A percentile compares a stretch with the other conserved stretches of the same genome.
Conservation (phyloP, 1,140 invertebrate species). For the Pogonomyrmex californicus region DNA sequence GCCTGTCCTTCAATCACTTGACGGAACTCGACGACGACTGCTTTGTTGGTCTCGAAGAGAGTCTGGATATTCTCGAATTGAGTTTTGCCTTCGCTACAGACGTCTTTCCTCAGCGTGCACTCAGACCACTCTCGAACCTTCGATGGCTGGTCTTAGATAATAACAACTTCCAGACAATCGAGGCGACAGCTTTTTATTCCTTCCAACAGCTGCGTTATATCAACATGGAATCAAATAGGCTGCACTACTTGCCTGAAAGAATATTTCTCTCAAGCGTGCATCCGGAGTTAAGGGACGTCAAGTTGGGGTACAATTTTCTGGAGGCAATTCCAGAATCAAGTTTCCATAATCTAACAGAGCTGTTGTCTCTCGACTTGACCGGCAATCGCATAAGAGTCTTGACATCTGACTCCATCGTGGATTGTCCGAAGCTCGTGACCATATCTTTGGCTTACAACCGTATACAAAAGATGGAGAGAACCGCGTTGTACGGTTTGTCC, state of each 20-base stretch:
- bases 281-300: slow-evolving; percentile 91
- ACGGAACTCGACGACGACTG: slow-evolving; percentile 92
- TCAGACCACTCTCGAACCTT: slow-evolving; percentile 91
- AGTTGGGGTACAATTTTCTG: slow-evolving; percentile 91
- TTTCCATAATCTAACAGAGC: slow-evolving; percentile 89
- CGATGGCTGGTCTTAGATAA: slow-evolving; percentile 96
- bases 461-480: slow-evolving; percentile 90
- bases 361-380: slow-evolving; percentile 83
- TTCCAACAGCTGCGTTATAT: slow-evolving; percentile 93
- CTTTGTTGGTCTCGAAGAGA: slow-evolving; percentile 91
- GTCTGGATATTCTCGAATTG: slow-evolving; percentile 94
- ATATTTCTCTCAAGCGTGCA: slow-evolving; percentile 91
- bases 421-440: slow-evolving; percentile 83
- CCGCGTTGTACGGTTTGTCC: slow-evolving; percentile 89
- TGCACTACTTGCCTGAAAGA: slow-evolving; percentile 89
- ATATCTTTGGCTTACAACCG: slow-evolving; percentile 87
- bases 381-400: slow-evolving; percentile 83
- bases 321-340: slow-evolving; percentile 90
- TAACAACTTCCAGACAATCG: slow-evolving; percentile 93
- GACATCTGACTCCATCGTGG: slow-evolving; percentile 76
- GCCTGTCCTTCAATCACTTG: slow-evolving; percentile 95
- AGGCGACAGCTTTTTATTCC: slow-evolving; percentile 88
- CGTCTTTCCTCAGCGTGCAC: slow-evolving; percentile 91
- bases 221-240: slow-evolving; percentile 94
- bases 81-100: slow-evolving; percentile 94